A percentile compares a stretch with the other conserved stretches of the same genome.
Conservation (phyloP, 2,113 vertebrate genomes). For the Rhynchomys soricoides region DNA sequence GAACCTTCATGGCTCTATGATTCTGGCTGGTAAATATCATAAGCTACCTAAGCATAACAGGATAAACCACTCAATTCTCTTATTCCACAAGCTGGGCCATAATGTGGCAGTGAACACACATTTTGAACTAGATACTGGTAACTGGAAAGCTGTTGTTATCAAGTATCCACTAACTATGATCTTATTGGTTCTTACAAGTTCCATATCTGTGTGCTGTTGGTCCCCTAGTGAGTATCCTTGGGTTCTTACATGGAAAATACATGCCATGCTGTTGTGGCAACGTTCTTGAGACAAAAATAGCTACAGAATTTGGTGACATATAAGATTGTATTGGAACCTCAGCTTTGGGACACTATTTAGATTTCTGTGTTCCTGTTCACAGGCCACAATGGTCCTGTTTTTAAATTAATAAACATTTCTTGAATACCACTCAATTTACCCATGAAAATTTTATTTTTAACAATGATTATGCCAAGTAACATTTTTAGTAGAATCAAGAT, state of each 20-base stretch:
- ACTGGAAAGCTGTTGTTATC: neutral
- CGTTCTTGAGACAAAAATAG: conserved; percentile 1
- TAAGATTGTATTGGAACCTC: neutral
- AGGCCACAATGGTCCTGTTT: neutral
- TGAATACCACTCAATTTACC: neutral
- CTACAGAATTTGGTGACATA: neutral
- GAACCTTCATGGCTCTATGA: neutral
- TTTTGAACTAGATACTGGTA: neutral
- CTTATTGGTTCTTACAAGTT: neutral
- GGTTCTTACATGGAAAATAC: neutral
- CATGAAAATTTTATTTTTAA: conserved; percentile 16
- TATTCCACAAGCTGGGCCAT: neutral
- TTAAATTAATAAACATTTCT: neutral
- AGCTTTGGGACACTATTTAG: neutral
- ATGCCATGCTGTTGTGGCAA: neutral
- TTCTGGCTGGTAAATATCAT: conserved; percentile 3
- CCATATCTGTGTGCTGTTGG: neutral
- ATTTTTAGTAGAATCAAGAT: neutral
- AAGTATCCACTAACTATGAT: neutral
- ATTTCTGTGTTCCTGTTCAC: neutral
- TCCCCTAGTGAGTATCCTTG: neutral
- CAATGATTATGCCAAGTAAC: neutral
- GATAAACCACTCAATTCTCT: neutral
- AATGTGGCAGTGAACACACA: neutral
- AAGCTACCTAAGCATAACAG: neutral